phyloP scores from a whole-genome alignment of 2,113 vertebrate species.

The Paedocypris sp. region DNA sequence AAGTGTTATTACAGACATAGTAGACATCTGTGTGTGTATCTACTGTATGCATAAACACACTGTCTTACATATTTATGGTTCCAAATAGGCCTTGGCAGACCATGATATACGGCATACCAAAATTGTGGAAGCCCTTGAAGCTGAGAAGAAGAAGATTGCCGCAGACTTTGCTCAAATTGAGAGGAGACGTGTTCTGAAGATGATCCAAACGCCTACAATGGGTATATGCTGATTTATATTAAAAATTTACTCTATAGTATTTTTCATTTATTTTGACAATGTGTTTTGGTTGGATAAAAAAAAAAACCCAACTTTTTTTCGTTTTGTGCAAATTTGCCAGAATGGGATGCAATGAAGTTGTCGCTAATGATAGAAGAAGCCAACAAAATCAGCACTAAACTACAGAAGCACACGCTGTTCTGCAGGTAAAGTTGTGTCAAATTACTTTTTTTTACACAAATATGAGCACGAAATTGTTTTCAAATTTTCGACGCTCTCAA shows the following conservation, averaged over 20 bases:
- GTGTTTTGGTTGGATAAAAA: no score
- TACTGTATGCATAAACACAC: no score
- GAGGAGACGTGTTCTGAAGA: constrained; percentile 51
- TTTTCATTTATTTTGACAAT: not conserved
- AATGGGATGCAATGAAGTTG: constrained; percentile 84
- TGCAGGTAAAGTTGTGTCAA: constrained; percentile 59
- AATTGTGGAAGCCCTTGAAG: constrained; percentile 85
- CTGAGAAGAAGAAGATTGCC: constrained; percentile 81
- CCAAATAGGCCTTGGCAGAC: constrained; percentile 73
- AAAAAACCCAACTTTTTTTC: not conserved
- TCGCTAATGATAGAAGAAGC: constrained; percentile 92
- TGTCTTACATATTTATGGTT: not conserved
- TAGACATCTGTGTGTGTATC: no score
- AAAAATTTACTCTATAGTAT: not conserved
- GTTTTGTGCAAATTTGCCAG: constrained; percentile 58
- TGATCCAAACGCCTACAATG: constrained; percentile 37
- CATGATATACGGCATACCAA: constrained; percentile 72
- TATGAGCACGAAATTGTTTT: no score
- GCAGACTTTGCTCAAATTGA: constrained; percentile 75
- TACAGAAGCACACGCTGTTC: constrained; percentile 72
- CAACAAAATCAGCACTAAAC: constrained; percentile 74
- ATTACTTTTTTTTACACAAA: not conserved
- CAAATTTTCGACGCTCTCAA: no score
- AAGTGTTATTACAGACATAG: no score
- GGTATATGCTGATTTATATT: constrained; percentile 30